Conservation (phyloP, 2,113 vertebrate species). For the Gnathochromis pfefferi region DNA sequence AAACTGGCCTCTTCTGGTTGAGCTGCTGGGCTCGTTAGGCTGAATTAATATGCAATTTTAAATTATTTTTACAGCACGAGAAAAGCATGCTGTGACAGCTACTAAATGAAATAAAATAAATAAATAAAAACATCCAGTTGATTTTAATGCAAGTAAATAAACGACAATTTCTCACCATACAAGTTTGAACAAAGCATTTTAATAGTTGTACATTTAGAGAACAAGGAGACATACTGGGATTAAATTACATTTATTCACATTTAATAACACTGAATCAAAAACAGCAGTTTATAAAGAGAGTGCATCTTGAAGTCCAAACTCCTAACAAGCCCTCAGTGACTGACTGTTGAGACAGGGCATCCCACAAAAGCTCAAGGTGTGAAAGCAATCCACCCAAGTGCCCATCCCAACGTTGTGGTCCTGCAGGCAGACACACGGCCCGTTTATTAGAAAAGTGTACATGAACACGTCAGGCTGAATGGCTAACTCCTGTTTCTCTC, state of each 20-base stretch:
- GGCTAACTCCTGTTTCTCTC: not conserved
- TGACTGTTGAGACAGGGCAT: not conserved
- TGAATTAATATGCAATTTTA: not conserved
- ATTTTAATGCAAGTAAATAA: not conserved
- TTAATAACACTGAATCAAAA: constrained; percentile 29
- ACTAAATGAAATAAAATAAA: not conserved
- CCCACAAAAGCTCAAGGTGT: not conserved
- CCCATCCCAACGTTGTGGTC: not conserved
- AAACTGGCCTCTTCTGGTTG: not conserved
- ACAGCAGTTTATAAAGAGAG: not conserved
- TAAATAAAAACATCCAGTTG: not conserved
- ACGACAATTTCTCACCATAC: not conserved
- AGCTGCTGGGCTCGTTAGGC: not conserved
- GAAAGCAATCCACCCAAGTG: not conserved
- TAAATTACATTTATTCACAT: constrained; percentile 49
- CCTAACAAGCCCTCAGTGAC: not conserved
- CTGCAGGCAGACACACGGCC: constrained; percentile 48
- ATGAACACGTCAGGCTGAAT: not conserved
- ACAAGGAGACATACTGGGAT: not conserved
- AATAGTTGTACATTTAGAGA: not conserved
- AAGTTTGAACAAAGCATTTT: not conserved
- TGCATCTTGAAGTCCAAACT: constrained; percentile 4
- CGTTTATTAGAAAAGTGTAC: constrained; percentile 5
- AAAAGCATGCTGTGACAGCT: not conserved
- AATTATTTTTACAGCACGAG: not conserved